Conservation (phyloP, 2,797 vertebrate genomes). For the Poecilia wingei region DNA sequence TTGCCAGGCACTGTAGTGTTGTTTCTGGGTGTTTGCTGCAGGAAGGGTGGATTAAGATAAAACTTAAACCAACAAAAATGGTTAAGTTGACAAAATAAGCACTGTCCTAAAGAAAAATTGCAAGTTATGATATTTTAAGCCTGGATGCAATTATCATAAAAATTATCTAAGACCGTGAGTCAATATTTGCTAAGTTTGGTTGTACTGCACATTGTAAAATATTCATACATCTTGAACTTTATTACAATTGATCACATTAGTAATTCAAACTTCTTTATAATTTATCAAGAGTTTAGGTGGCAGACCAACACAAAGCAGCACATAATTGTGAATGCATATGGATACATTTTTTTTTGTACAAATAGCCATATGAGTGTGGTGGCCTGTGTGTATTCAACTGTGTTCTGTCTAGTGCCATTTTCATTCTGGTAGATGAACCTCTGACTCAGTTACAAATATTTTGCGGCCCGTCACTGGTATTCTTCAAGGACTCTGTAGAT, state of each 20-base stretch:
- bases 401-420: not conserved
- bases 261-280: not conserved
- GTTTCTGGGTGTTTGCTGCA: conserved; percentile 35
- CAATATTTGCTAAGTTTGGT: not conserved
- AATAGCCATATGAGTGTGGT: not conserved
- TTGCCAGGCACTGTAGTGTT: conserved; percentile 30
- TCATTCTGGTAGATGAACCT: not conserved
- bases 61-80: conserved; percentile 23
- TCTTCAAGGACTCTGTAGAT: not conserved
- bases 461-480: not conserved
- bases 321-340: not conserved
- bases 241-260: not conserved
- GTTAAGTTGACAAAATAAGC: conserved; percentile 39
- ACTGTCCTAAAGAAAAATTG: conserved; percentile 19
- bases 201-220: not conserved
- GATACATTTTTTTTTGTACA: not conserved
- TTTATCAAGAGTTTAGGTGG: not conserved
- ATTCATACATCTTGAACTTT: not conserved
- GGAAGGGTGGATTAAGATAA: conserved; percentile 39
- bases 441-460: not conserved
- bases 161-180: not conserved
- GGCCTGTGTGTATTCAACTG: not conserved
- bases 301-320: not conserved
- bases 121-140: not conserved
- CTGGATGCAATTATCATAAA: not conserved